phyloP scores from a whole-genome alignment of 2,113 vertebrate species.

The Saguinus midas region DNA sequence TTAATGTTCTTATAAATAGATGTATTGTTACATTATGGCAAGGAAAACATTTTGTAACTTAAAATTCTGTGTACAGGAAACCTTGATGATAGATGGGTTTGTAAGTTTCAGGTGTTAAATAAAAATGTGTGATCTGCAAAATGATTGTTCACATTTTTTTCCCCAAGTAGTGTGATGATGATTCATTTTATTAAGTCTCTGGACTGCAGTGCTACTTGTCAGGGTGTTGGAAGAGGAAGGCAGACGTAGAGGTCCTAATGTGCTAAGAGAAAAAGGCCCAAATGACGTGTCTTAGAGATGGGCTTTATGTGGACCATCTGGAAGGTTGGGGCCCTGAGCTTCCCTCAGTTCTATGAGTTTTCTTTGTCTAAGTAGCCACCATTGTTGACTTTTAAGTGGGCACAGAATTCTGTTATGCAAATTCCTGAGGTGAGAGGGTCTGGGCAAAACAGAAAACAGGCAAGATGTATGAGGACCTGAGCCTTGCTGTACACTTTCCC shows the following conservation, averaged over 20 bases:
- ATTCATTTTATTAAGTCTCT: not conserved
- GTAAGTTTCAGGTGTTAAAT: slow-evolving; percentile 1
- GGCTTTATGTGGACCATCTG: not conserved
- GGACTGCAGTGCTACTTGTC: not conserved
- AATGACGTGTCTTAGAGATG: not conserved
- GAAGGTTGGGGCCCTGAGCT: not conserved
- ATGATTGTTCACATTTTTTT: not conserved
- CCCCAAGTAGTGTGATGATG: not conserved
- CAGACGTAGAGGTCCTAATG: not conserved
- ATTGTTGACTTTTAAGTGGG: not conserved
- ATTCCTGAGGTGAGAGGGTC: not conserved
- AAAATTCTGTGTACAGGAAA: slow-evolving; percentile 1
- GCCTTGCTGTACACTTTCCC: not conserved
- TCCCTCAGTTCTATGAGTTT: not conserved
- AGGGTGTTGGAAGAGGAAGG: not conserved
- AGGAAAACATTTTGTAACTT: slow-evolving; percentile 4
- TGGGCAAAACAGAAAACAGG: not conserved
- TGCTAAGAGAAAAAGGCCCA: not conserved
- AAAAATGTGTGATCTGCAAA: not conserved
- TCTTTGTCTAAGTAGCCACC: not conserved
- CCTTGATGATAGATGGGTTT: not conserved
- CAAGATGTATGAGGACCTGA: not conserved
- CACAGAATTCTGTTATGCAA: not conserved
- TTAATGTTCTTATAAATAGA: slow-evolving; percentile 4
- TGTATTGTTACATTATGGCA: not conserved